These are phyloP conservation scores for Epirrita christyi DNA, from an alignment of 2,888 invertebrate species.

Conservation along the genomic window DNA sequence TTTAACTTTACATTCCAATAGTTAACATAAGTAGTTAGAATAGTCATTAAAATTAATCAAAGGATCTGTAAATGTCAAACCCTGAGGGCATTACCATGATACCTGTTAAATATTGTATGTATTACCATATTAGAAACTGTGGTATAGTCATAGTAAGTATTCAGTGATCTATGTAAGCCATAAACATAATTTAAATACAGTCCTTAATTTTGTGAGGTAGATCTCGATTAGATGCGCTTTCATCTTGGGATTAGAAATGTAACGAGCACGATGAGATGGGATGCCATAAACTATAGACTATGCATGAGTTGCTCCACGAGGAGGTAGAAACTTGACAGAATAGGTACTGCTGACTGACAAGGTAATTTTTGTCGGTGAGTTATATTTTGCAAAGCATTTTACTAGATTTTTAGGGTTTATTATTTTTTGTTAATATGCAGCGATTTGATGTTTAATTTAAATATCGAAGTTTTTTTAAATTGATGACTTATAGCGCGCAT, in stretches of 20 bases:
- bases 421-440: too few species aligned
- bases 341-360: too few species aligned
- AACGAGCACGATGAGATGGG: constrained; percentile 26
- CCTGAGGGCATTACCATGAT: constrained; percentile 15
- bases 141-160: constrained; percentile 10
- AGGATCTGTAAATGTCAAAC: constrained; percentile 33
- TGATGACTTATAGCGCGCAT: too few species aligned
- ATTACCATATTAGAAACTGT: constrained; percentile 6
- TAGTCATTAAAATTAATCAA: constrained; percentile 34
- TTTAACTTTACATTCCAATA: constrained; percentile 23
- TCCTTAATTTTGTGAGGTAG: constrained; percentile 38
- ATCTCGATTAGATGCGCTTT: constrained; percentile 62
- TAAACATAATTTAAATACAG: constrained; percentile 35
- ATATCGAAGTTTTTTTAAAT: too few species aligned
- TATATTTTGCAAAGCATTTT: too few species aligned
- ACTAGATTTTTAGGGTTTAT: too few species aligned
- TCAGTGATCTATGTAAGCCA: constrained; percentile 22
- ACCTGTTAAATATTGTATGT: constrained; percentile 4
- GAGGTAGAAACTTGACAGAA: too few species aligned
- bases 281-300: constrained; percentile 48
- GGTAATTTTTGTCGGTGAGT: too few species aligned
- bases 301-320: constrained; percentile 1
- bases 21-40: constrained; percentile 26
- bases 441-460: too few species aligned
- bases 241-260: constrained; percentile 52